Base-by-base conservation (phyloP, 2,113 vertebrate species). In the Brachypteracias leptosomus region DNA sequence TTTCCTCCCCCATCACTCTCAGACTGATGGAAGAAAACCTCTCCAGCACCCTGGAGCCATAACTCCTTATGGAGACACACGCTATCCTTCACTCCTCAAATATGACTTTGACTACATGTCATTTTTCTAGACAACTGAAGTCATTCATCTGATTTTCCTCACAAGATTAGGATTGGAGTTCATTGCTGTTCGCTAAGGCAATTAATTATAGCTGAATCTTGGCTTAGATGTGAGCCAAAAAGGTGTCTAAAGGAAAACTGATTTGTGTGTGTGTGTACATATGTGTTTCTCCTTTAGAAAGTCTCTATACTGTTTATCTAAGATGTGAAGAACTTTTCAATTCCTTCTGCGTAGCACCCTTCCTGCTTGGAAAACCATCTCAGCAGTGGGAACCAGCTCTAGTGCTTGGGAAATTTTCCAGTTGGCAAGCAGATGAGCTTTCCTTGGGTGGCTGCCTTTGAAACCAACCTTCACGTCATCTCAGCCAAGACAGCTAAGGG, bases 121-220 rank as follows among this genome's bases (percentile, higher is more conserved):
- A 87, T 94, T 95, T 94, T 93, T 65, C n/a, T 33, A 93, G 86
- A 72, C 70, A 92, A 65, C 79, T 49, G 12, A 54, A 95, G 62
- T 89, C 1, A 93, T 93, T 92, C 19, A 87, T 96, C 88, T 92
- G 44, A 71, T 93, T 90, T 95, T 57, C 79, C 73, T 91, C 65
- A 38, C 66, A 89, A 82, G 62, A 22, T 31, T 90, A 85, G 78
- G 84, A 85, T 24, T 80, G 42, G 44, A 94, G 40, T 61, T 44
- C 49, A 74, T 35, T 94, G 80, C 80, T 75, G 49, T 72, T 93
- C 0, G 0, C 65, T 75, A 84, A 92, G 83, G 77, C 57, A 68
- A 92, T 94, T 94, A 90, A 90, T 95, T 94, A 40, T 85, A 92
- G 58, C 79, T 73, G 68, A 81, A 66, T 95, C 88, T 92, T 92